Conservation (phyloP, 2,888 invertebrate species). For the Dyspetes luteomarginatus region DNA sequence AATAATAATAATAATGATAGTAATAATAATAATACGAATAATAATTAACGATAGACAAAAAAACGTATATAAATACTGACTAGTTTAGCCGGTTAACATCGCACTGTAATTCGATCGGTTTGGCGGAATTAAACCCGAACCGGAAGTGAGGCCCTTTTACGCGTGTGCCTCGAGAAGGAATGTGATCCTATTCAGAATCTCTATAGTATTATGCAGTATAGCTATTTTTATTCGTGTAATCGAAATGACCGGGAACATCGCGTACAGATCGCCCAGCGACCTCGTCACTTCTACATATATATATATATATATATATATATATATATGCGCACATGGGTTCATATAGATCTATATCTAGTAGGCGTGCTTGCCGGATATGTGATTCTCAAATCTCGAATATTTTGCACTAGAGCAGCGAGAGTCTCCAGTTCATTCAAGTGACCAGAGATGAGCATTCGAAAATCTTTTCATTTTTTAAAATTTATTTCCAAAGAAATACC, state of each 20-base stretch:
- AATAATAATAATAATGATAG: conserved; percentile 39
- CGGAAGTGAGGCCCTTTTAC: conserved; percentile 59
- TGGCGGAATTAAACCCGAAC: conserved; percentile 56
- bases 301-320: conserved; percentile 24
- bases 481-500: too few species aligned
- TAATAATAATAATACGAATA: conserved; percentile 31
- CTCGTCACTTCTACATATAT: conserved; percentile 46
- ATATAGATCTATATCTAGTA: conserved; percentile 41
- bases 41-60: conserved; percentile 40
- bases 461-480: background rate
- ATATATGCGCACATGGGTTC: conserved; percentile 25
- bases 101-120: conserved; percentile 51
- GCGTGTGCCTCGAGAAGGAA: conserved; percentile 59
- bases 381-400: conserved; percentile 52
- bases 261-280: conserved; percentile 61
- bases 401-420: conserved; percentile 26
- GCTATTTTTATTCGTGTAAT: conserved; percentile 54
- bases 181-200: conserved; percentile 58
- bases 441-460: background rate
- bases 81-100: conserved; percentile 71
- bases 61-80: conserved; percentile 79
- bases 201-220: conserved; percentile 43
- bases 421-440: conserved; percentile 4
- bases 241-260: conserved; percentile 60
- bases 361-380: conserved; percentile 62